phyloP scores from a whole-genome alignment of 2,113 vertebrate species.

The Pyxicephalus adspersus region DNA sequence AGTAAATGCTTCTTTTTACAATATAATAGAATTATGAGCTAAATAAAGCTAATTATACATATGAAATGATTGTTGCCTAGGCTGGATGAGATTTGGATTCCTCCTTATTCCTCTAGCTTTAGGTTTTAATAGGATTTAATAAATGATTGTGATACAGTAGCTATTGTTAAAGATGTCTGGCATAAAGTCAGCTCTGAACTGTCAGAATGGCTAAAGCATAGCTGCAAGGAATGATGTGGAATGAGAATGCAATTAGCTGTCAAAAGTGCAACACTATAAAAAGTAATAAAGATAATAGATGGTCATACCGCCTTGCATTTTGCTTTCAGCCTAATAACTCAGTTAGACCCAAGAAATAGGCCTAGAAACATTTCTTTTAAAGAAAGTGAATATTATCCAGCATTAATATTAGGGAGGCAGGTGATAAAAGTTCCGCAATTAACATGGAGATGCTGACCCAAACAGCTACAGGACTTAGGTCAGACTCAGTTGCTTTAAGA shows the following conservation, averaged over 20 bases:
- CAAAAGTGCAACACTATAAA: constrained; percentile 19
- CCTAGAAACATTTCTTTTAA: constrained; percentile 6
- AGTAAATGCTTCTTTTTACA: too few species aligned
- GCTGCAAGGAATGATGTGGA: background rate
- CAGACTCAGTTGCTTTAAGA: background rate
- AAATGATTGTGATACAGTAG: too few species aligned
- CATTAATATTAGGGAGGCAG: constrained; percentile 13
- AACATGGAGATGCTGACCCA: constrained; percentile 24
- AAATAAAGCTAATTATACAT: too few species aligned
- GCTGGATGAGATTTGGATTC: too few species aligned
- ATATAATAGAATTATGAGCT: too few species aligned
- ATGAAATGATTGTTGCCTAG: too few species aligned
- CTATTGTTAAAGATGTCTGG: too few species aligned
- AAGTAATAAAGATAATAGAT: constrained; percentile 20
- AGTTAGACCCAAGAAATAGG: constrained; percentile 12
- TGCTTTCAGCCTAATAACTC: constrained; percentile 16
- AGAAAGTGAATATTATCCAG: constrained; percentile 25
- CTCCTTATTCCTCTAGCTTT: too few species aligned
- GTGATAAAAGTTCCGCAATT: constrained; percentile 16
- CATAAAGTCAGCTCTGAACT: too few species aligned
- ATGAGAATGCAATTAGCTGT: constrained; percentile 18
- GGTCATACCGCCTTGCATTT: background rate
- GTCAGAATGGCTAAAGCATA: background rate
- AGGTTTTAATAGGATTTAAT: too few species aligned
- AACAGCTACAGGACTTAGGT: constrained; percentile 1